A percentile compares a stretch with the other conserved stretches of the same genome.
These are phyloP conservation scores for Papilio polytes DNA, from an alignment of 1,140 invertebrate genomes.

Conservation along the genomic window DNA sequence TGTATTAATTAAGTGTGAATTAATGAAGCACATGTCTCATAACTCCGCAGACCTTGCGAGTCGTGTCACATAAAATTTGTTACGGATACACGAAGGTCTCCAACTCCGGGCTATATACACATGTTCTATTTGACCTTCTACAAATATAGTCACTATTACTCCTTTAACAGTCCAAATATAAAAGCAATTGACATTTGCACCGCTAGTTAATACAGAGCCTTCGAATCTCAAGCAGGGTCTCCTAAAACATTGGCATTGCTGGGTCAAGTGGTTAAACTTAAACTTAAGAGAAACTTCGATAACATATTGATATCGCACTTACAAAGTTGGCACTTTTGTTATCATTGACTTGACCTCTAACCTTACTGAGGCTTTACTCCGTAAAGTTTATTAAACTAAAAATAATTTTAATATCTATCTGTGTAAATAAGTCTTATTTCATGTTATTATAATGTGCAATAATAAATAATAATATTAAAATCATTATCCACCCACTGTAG, in stretches of 20 bases:
- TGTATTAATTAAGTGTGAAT: constrained; percentile 15
- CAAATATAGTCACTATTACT: constrained; percentile 11
- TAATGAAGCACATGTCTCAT: constrained; percentile 33
- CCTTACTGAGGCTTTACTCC: neutral
- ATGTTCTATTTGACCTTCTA: constrained; percentile 24
- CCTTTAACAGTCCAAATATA: neutral
- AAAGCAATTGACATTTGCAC: neutral
- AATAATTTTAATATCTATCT: neutral
- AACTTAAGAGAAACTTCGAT: neutral
- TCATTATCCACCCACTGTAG: neutral
- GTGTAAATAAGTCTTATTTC: neutral
- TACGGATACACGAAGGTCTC: constrained; percentile 36
- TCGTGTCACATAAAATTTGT: constrained; percentile 38
- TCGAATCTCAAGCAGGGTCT: neutral
- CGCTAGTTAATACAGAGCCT: too few species aligned
- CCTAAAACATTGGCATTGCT: neutral
- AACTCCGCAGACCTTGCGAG: constrained; percentile 29
- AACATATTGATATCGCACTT: neutral
- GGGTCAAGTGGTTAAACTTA: neutral
- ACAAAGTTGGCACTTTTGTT: neutral
- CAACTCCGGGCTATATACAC: neutral
- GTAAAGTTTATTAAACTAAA: neutral
- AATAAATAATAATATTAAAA: neutral
- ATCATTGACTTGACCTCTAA: neutral
- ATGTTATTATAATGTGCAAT: neutral